phyloP scores from a whole-genome alignment of 53 echinoderm and acorn worm genomes.

The Paracentrotus lividus region DNA sequence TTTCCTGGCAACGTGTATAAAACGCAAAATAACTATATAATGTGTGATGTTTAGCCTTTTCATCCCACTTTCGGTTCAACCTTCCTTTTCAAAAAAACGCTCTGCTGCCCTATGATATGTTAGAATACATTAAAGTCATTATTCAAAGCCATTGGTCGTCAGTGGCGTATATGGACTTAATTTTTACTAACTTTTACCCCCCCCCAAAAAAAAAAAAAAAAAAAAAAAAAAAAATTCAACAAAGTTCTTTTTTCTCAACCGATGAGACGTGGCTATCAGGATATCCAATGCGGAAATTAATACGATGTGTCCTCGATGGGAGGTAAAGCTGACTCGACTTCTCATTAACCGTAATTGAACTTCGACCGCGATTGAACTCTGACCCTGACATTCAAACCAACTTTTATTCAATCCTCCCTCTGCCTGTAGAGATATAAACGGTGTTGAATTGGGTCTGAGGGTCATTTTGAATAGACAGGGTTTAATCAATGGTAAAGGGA shows the following conservation, averaged over 20 bases:
- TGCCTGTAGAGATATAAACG: not conserved
- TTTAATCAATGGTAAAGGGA: not conserved
- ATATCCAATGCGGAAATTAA: constrained; percentile 2
- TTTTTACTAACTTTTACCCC: no score
- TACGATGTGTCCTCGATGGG: not conserved
- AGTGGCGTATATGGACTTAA: no score
- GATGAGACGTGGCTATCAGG: not conserved
- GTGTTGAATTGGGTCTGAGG: not conserved
- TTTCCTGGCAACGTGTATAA: no score
- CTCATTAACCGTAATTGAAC: not conserved
- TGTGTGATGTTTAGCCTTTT: no score
- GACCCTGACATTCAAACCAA: no score
- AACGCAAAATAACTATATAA: no score
- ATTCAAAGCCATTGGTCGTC: no score
- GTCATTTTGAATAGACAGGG: not conserved
- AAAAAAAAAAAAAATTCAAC: not conserved
- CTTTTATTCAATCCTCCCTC: not conserved
- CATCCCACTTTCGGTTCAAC: no score
- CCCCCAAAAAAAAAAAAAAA: no score
- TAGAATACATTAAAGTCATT: no score
- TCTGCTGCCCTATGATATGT: no score
- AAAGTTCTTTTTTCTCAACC: not conserved
- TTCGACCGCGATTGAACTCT: not conserved
- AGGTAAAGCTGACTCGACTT: not conserved
- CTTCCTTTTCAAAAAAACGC: no score